phyloP scores from a whole-genome alignment of 2,888 invertebrate genomes.

The Pollenia griseotomentosa region DNA sequence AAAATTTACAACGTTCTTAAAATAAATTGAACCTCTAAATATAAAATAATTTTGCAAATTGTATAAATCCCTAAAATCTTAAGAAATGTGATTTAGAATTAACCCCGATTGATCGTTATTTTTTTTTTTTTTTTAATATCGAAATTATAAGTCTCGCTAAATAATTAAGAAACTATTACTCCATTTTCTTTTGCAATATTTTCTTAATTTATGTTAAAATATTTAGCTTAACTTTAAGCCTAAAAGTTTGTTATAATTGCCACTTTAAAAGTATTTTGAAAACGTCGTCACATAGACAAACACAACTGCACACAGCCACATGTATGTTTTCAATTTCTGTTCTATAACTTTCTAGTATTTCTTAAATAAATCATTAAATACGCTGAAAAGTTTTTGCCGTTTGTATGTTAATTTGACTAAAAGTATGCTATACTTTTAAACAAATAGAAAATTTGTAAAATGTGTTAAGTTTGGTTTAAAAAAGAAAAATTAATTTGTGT shows the following conservation, averaged over 20 bases:
- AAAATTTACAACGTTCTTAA: too few relatives aligned
- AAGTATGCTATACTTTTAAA: slow-evolving; percentile 27
- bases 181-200: not conserved
- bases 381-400: not conserved
- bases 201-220: not conserved
- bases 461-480: too few relatives aligned
- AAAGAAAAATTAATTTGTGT: too few relatives aligned
- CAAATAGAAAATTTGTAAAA: not conserved
- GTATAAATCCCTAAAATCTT: too few relatives aligned
- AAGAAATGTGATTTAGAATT: too few relatives aligned
- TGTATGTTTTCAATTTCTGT: not conserved
- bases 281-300: not conserved
- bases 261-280: slow-evolving; percentile 13
- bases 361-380: not conserved
- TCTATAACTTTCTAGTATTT: not conserved
- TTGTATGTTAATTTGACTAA: slow-evolving; percentile 1
- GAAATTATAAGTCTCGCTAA: too few relatives aligned
- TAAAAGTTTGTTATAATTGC: slow-evolving; percentile 2
- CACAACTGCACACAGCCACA: too few relatives aligned
- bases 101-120: too few relatives aligned
- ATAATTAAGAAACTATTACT: too few relatives aligned
- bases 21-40: too few relatives aligned
- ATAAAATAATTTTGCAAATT: too few relatives aligned
- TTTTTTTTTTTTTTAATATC: too few relatives aligned
- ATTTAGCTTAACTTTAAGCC: not conserved